Conservation (phyloP, 1,140 invertebrate genomes). For the Aphidius ervi region DNA sequence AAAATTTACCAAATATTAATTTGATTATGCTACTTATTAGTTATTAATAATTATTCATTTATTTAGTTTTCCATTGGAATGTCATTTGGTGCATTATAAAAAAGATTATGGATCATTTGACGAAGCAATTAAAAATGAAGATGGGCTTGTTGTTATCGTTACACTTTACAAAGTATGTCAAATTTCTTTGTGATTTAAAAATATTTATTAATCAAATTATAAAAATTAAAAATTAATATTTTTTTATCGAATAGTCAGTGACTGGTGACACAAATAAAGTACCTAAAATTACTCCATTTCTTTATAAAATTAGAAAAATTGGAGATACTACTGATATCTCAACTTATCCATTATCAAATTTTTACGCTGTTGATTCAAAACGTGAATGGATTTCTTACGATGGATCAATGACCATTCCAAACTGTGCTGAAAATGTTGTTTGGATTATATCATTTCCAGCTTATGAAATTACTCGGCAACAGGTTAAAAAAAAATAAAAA, state of each 20-base stretch:
- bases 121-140: constrained; percentile 37
- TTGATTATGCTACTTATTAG: too few species aligned
- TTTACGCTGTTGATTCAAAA: constrained; percentile 4
- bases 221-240: not conserved
- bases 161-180: constrained; percentile 32
- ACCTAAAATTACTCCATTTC: not conserved
- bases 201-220: not conserved
- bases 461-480: too few species aligned
- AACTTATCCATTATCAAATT: constrained; percentile 19
- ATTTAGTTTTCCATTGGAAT: constrained; percentile 40
- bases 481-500: too few species aligned
- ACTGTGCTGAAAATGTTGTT: too few species aligned
- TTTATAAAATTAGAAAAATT: not conserved
- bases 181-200: constrained; percentile 18
- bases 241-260: too few species aligned
- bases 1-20: too few species aligned
- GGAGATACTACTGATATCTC: not conserved
- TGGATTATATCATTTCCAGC: too few species aligned
- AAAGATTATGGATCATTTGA: constrained; percentile 31
- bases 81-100: constrained; percentile 48
- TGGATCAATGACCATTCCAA: too few species aligned
- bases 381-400: not conserved
- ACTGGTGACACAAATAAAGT: too few species aligned
- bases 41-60: too few species aligned
- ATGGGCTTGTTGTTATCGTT: constrained; percentile 43